Evolutionary conservation across 2,888 invertebrate species (phyloP).

Genomic region (Mellilla xanthometata): DNA sequence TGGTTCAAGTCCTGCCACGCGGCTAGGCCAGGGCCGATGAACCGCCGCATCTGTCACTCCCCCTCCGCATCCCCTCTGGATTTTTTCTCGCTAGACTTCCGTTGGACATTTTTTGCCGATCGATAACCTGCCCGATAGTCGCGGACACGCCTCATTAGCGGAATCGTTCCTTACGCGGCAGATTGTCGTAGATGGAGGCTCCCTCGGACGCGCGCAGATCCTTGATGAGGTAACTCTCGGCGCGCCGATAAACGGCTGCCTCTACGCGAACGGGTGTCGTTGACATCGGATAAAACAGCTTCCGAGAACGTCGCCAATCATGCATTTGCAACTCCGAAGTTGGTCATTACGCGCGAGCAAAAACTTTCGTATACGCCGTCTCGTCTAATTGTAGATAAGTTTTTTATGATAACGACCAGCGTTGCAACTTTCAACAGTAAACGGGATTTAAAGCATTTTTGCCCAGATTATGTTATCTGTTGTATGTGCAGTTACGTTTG

Average conservation of each 20-base stretch:
- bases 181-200: conserved; percentile 45
- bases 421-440: conserved; percentile 4
- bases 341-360: conserved; percentile 17
- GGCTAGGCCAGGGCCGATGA: conserved; percentile 63
- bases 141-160: conserved; percentile 75
- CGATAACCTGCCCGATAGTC: conserved; percentile 73
- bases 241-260: conserved; percentile 48
- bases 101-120: conserved; percentile 70
- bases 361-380: conserved; percentile 8
- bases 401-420: conserved; percentile 8
- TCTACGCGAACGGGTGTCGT: conserved; percentile 45
- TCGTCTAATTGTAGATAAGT: conserved; percentile 16
- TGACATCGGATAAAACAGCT: conserved; percentile 47
- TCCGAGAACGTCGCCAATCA: conserved; percentile 35
- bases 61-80: conserved; percentile 62
- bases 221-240: conserved; percentile 50
- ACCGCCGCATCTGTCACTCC: conserved; percentile 68
- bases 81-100: conserved; percentile 76
- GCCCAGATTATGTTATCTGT: no score
- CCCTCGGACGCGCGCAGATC: conserved; percentile 23
- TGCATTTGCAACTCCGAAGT: conserved; percentile 28
- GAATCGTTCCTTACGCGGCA: conserved; percentile 51
- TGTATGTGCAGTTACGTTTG: no score
- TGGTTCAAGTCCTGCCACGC: conserved; percentile 49
- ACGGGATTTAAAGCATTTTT: conserved; percentile 1